These are phyloP conservation scores for Melanogrammus aeglefinus DNA, from an alignment of 2,797 vertebrate species.

Conservation along the genomic window DNA sequence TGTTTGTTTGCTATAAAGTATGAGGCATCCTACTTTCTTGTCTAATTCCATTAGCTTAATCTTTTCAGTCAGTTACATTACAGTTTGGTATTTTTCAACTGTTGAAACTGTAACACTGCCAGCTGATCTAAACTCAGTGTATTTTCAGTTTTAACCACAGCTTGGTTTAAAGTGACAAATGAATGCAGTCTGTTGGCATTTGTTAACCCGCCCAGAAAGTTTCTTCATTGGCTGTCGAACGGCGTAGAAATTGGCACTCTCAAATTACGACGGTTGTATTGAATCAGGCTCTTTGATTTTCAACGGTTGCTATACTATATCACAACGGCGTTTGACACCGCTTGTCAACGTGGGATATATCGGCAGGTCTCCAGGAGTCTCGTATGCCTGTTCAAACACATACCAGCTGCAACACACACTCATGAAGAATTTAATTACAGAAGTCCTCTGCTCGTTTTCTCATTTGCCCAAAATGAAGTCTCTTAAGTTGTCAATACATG, in stretches of 20 bases:
- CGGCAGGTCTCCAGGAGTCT: constrained; percentile 53
- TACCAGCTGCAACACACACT: constrained; percentile 33
- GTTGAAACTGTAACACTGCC: neutral
- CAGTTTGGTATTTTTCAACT: neutral
- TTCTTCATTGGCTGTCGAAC: constrained; percentile 7
- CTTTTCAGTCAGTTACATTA: neutral
- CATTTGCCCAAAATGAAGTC: constrained; percentile 49
- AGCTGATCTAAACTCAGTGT: constrained; percentile 11
- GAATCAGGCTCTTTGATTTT: constrained; percentile 61
- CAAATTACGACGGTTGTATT: constrained; percentile 50
- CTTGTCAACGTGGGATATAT: constrained; percentile 59
- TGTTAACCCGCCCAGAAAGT: constrained; percentile 39
- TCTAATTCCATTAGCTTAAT: neutral
- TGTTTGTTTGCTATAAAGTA: neutral
- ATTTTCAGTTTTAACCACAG: constrained; percentile 13
- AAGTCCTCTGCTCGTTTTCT: constrained; percentile 50
- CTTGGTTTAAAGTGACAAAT: constrained; percentile 37
- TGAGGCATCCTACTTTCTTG: neutral
- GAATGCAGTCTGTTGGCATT: constrained; percentile 28
- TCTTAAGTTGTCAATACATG: constrained; percentile 58
- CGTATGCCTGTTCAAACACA: constrained; percentile 70
- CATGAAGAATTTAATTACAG: constrained; percentile 31
- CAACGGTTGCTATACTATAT: constrained; percentile 45
- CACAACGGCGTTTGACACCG: constrained; percentile 49
- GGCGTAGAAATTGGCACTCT: constrained; percentile 39